Evolutionary conservation across 2,888 invertebrate species (phyloP), one percentile per base, ranked within the genome.

Genomic region (Lomographa bimaculata): DNA sequence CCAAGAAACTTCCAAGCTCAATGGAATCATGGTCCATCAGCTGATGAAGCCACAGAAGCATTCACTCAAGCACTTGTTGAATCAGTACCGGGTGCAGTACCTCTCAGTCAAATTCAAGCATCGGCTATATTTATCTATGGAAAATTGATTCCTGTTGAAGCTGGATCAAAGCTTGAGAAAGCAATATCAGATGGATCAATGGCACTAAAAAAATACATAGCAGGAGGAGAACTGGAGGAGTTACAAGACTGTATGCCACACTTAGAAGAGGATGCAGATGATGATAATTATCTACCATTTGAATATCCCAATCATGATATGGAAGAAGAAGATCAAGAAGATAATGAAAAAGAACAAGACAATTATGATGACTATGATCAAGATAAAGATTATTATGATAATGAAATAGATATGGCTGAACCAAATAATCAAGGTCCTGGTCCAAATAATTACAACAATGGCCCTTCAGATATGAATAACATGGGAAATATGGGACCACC

Each of bases 1-100:
- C 98, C 98, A 1, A 93, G 96, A 61, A 96, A 97, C 69, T 98
- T 98, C 89, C 97, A 98, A 85, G 96, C 96, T n/a, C 97, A 97
- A 57, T 98, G 98, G 98, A 96, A 96, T 64, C 95, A 95, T 71
- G 93, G 94, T 34, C 80, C 84, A 14, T 90, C 92, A 27, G 82
- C 89, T 17, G 86, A 90, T 44, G 92, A 91, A 41, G 71, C 80
- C 29, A 68, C 74, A 44, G 95, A 95, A 64, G 92, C 93, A 48
- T 83, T 94, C 37, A 91, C 93, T 60, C 94, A 94, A 71, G 91
- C 94, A 25, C 91, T 95, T 47, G 91, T 90, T 23, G 94, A 94
- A 74, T 94, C 94, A 54, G 93, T 94, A 1, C 94, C 95, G 0
- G 96, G 96, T 27, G 94, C 94, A 30, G 92, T 95, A 28, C 94